phyloP scores from a whole-genome alignment of 1,140 invertebrate genomes.

The Branchinecta lynchi region DNA sequence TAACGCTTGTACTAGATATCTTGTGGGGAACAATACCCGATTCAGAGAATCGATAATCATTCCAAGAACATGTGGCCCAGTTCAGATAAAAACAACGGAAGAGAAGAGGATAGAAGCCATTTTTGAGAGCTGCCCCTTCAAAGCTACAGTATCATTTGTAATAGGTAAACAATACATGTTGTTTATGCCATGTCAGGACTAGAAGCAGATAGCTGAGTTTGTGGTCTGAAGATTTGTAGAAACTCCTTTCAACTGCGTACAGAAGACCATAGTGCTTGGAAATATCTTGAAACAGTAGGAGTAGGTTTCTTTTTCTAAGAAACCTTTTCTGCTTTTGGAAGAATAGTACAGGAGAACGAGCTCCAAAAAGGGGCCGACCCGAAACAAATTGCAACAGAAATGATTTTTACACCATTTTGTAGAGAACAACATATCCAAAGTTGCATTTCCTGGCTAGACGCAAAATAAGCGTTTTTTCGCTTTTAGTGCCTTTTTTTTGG shows the following conservation, averaged over 20 bases:
- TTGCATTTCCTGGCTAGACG: no score
- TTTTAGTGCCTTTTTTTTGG: no score
- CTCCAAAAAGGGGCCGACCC: no score
- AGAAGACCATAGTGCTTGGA: not conserved
- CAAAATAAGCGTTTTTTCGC: no score
- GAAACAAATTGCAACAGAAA: no score
- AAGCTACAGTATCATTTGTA: constrained; percentile 73
- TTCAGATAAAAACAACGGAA: constrained; percentile 64
- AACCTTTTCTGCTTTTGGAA: not conserved
- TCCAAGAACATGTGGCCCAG: constrained; percentile 52
- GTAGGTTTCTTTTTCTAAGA: not conserved
- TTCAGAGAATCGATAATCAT: constrained; percentile 62
- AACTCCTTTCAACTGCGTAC: not conserved
- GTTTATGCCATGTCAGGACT: not conserved
- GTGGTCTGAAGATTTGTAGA: not conserved
- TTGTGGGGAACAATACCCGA: constrained; percentile 44
- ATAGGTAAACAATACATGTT: constrained; percentile 44
- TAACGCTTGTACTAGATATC: constrained; percentile 44
- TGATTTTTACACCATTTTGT: no score
- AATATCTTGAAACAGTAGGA: not conserved
- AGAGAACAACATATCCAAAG: no score
- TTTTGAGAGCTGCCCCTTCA: constrained; percentile 85
- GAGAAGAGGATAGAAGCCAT: constrained; percentile 68
- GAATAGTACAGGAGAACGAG: no score
- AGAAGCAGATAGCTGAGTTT: not conserved